Evolutionary conservation across 1,140 invertebrate species (phyloP), one percentile per base, ranked within the genome.

Genomic region (Homarus americanus): DNA sequence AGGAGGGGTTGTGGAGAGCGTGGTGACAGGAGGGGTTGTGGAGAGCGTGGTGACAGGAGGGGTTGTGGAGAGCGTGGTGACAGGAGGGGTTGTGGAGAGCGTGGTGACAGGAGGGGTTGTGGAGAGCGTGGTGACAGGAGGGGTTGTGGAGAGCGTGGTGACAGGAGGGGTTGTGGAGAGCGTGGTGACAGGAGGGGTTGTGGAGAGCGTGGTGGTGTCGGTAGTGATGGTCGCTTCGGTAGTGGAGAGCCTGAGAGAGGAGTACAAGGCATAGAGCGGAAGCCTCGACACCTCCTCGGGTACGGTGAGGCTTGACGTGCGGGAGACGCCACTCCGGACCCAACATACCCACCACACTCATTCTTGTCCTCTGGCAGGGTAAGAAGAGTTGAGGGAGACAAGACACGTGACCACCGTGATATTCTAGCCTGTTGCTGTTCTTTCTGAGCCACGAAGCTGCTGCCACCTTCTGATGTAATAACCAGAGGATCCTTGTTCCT

Each of bases 321-420:
- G 12, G n/a, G 72, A 10, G n/a, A 53, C 17, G 73, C 1, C 12
- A 40, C 28, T 76, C 0, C 5, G 0, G 4, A 4, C 53, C 20
- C 4, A 4, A 15, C 53, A 49, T 17, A 10, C 87, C 28, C 34
- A 28, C 15, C 32, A 40, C n/a, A 41, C n/a, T 40, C 3, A 28
- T n/a, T 12, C 79, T 63, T 90, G 58, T 83, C 82, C 38, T 90
- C 88, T 1, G 80, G 88, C n/a, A 90, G 80, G n/a, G 88, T 84
- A 1, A 90, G 49, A n/a, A 90, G 80, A 41, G 79, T 73, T 24
- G 63, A 12, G 63, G 63, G 7, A 32, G 63, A 28, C n/a, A 32
- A 24, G 0, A 20, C 53, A 4, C 20, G 12, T 20, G 53, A 28
- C 63, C 63, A 69, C 63, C n/a, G 63, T 7, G 28, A 69, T 24